phyloP scores from a whole-genome alignment of 2,113 vertebrate species.

The Herpailurus yagouaroundi region DNA sequence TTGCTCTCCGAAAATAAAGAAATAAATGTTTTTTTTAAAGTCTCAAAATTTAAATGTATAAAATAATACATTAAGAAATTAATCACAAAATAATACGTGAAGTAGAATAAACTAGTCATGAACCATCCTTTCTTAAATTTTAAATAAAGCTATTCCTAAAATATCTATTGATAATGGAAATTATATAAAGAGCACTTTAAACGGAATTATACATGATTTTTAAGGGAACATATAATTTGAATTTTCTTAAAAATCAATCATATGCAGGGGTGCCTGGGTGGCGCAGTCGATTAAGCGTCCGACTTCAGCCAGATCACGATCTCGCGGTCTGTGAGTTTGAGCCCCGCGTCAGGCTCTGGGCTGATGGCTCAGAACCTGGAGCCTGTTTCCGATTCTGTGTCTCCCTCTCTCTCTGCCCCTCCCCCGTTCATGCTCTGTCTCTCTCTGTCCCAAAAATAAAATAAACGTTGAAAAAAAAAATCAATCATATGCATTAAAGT shows the following conservation, averaged over 20 bases:
- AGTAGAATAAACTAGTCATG: slow-evolving; percentile 20
- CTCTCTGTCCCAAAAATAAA: too few species aligned
- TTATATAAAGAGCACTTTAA: background rate
- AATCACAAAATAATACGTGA: background rate
- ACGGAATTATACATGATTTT: background rate
- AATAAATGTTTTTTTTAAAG: background rate
- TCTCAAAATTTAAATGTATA: background rate
- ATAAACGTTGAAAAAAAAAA: too few species aligned
- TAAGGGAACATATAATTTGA: background rate
- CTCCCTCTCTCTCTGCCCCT: too few species aligned
- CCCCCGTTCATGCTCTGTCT: too few species aligned
- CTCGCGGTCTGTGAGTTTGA: too few species aligned
- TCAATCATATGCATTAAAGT: background rate
- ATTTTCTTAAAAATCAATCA: background rate
- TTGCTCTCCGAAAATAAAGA: too few species aligned
- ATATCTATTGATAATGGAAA: background rate
- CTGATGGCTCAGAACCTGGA: too few species aligned
- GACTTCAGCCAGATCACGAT: too few species aligned
- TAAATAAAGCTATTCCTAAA: slow-evolving; percentile 1
- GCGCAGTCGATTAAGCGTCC: too few species aligned
- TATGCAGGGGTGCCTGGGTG: too few species aligned
- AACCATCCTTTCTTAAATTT: background rate
- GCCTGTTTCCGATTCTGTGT: too few species aligned
- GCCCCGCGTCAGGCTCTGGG: too few species aligned
- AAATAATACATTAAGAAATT: background rate